Evolutionary conservation across 64 coral and sea anemone genomes (phyloP), one percentile per base, ranked within the genome.

Genomic region (Montipora capricornis): DNA sequence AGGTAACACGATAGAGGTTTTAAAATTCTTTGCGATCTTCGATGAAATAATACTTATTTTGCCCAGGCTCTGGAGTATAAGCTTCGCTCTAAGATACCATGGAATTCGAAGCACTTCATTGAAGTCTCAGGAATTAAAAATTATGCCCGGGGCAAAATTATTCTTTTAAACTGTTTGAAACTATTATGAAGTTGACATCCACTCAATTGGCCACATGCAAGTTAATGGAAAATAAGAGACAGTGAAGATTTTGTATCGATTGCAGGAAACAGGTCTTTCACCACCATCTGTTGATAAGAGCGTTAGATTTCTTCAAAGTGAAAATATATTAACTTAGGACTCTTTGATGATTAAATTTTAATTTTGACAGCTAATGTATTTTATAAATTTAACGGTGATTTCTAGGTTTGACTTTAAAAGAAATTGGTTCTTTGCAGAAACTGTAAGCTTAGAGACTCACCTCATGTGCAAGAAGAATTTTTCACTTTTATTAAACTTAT

Each of bases 31-130:
- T 86, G 16, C 52, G 11, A 44, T 50, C 17, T 86, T 78, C 49
- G 12, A 49, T 5, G 14, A 78, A 6, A 0, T 50, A 5, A 78
- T 49, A 5, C 6, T 5, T 78, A 8, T 78, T 78, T 64, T 64
- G 14, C 14, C 11, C 9, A 11, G 5, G 5, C 4, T 17, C 5
- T 0, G 46, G 8, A 37, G 44, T 37, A 37, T 37, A 37, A 37
- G 5, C 47, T 84, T 5, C 60, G 59, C n/a, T 84, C 48, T 48
- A 20, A 86, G n/a, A 73, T 9, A 20, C 66, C 44, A 5, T 16
- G 82, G 47, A 86, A 86, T 86, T 64, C 49, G 14, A 86, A 49
- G 16, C 37, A 49, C 62, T 86, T 73, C 20, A 71, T 50, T 71
- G 8, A 37, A 51, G 44, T 66, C 44, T 44, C 8, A 70, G 17